These are phyloP conservation scores for Willisornis vidua DNA, from an alignment of 2,113 vertebrate genomes.

Conservation along the genomic window DNA sequence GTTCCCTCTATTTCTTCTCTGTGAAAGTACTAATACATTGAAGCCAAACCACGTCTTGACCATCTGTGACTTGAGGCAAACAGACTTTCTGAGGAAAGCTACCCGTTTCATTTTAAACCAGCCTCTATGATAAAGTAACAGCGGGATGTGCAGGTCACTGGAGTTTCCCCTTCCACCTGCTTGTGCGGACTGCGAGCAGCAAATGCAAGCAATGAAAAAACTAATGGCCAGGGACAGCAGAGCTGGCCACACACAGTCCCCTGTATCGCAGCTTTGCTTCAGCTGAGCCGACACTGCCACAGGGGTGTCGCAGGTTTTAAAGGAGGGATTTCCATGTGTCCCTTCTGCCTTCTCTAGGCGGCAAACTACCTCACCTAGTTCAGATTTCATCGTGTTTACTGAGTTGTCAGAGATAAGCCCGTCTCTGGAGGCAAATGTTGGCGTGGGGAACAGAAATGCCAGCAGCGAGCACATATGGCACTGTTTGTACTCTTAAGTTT, in stretches of 20 bases:
- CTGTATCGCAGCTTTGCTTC: background rate
- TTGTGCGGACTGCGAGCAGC: background rate
- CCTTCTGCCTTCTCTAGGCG: background rate
- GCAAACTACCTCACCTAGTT: background rate
- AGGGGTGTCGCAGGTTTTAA: fast-evolving
- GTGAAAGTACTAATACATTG: background rate
- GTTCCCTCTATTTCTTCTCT: background rate
- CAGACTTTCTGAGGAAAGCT: background rate
- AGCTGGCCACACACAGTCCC: background rate
- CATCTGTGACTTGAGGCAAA: background rate
- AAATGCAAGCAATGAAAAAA: background rate
- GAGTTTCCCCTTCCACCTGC: background rate
- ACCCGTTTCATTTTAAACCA: background rate
- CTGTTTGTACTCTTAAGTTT: constrained; percentile 66
- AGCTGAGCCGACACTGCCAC: fast-evolving
- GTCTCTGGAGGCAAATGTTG: constrained; percentile 14
- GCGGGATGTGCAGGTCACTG: background rate
- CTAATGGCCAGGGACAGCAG: background rate
- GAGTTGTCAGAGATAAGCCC: constrained; percentile 35
- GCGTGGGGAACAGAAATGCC: constrained; percentile 36
- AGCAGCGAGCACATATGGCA: constrained; percentile 70
- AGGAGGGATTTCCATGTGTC: background rate
- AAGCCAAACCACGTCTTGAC: background rate
- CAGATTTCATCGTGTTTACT: background rate
- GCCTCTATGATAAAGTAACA: background rate